Base-by-base conservation (phyloP, 2,797 vertebrate species). In the Cyprinella venusta region DNA sequence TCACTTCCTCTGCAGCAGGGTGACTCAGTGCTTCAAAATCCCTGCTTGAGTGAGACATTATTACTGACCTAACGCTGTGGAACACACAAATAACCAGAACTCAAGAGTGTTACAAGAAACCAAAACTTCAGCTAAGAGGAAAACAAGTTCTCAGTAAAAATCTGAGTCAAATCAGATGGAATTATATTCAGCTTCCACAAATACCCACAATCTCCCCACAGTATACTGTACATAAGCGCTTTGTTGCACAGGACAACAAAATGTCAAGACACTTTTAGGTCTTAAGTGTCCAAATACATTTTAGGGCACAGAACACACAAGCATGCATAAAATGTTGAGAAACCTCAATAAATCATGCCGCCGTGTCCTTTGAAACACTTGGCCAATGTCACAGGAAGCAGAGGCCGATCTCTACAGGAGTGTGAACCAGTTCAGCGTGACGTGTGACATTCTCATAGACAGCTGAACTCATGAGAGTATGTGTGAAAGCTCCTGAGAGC, bases 381-480 rank as follows among this genome's bases (percentile, higher is more conserved):
- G 54, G 72, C 71, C 77, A 87, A 81, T 83, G 78, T 87, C 81
- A 87, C 67, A 81, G 52, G 78, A 81, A 87, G n/a, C 71, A 69
- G 45, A 59, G 72, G 45, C 56, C 19, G 16, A 5, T 56, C 40
- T 69, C 78, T 33, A 68, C 70, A 50, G 76, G 78, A 16, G 74
- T 65, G 81, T 59, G 63, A 76, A 83, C 54, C 82, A 78, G 74
- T 70, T 77, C 64, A 71, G 52, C 50, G 64, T 76, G 19, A 80
- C 42, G 64, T 6, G 69, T 69, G 69, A 80, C 76, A 75, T 80
- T 80, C 64, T 74, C 77, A 78, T 50, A n/a, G 81, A 86, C 76
- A 80, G 81, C 81, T 80, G 85, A 80, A 63, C 65, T 80, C 54
- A 69, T 63, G 42, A 42, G 40, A 15, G 82, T 50, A 50, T 65